A percentile compares a stretch with the other conserved stretches of the same genome.
Evolutionary conservation across 2,797 vertebrate genomes (phyloP).

Genomic region (Hippocampus kuda): DNA sequence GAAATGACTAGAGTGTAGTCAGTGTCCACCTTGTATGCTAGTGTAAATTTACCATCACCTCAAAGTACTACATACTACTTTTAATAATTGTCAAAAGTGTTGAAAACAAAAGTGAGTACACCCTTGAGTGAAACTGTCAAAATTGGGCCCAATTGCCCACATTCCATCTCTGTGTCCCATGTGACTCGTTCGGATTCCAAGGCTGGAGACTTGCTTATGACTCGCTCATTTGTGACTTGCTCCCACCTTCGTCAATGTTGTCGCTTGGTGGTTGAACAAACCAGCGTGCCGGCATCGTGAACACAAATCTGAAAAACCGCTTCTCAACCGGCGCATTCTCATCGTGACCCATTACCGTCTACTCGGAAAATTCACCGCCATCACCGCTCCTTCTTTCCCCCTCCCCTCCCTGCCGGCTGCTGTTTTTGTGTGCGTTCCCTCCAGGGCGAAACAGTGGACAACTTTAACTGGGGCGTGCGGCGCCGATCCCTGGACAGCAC

Average conservation of each 20-base stretch:
- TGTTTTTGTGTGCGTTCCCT: conserved; percentile 45
- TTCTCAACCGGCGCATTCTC: conserved; percentile 31
- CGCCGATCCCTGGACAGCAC: conserved; percentile 93
- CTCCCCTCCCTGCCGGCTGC: conserved; percentile 3
- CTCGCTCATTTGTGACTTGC: not conserved
- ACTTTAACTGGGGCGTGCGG: conserved; percentile 98
- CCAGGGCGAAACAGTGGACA: conserved; percentile 95
- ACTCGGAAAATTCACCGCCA: not conserved
- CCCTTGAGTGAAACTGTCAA: not conserved
- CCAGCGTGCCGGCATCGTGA: conserved; percentile 20
- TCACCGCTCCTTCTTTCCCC: conserved; percentile 2
- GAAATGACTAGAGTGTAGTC: not conserved
- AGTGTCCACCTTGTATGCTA: not conserved
- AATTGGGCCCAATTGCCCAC: too few relatives aligned
- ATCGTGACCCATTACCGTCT: conserved; percentile 5
- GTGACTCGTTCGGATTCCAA: too few relatives aligned
- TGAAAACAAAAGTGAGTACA: not conserved
- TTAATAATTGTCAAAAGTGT: not conserved
- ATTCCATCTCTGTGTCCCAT: too few relatives aligned
- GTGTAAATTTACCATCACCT: not conserved
- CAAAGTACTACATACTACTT: not conserved
- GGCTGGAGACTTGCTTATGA: not conserved
- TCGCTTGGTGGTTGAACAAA: conserved; percentile 46
- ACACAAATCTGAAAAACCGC: conserved; percentile 18
- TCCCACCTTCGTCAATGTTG: conserved; percentile 1